Conservation (phyloP, 2,888 invertebrate species). For the Teleiodes luculella region DNA sequence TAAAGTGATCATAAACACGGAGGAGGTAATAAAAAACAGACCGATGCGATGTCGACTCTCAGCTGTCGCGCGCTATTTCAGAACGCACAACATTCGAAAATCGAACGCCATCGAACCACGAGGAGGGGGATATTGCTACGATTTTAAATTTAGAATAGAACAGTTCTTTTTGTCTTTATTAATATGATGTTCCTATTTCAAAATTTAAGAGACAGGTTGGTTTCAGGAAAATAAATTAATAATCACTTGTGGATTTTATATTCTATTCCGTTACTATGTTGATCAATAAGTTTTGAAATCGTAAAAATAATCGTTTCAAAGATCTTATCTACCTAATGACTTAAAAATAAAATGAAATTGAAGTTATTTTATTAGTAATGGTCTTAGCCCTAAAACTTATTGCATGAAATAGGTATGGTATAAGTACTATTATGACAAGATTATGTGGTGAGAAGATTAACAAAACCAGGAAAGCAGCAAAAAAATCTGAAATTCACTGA, state of each 20-base stretch:
- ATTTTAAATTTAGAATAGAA: slow-evolving; percentile 66
- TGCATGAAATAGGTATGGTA: no score
- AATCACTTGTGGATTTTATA: no score
- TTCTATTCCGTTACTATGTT: no score
- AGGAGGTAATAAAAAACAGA: slow-evolving; percentile 73
- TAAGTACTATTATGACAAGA: no score
- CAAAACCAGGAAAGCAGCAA: not conserved
- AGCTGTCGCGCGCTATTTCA: slow-evolving; percentile 77
- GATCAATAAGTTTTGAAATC: no score
- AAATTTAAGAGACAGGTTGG: slow-evolving; percentile 24
- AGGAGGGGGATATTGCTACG: slow-evolving; percentile 57
- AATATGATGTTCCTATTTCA: slow-evolving; percentile 30
- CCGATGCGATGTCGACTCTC: slow-evolving; percentile 71
- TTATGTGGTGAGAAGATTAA: no score
- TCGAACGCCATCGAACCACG: slow-evolving; percentile 71
- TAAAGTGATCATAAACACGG: slow-evolving; percentile 77
- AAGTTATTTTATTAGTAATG: no score
- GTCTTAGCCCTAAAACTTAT: no score
- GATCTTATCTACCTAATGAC: no score
- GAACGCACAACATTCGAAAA: slow-evolving; percentile 67
- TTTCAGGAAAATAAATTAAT: not conserved
- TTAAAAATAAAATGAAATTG: no score
- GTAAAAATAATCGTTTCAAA: no score
- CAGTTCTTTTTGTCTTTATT: slow-evolving; percentile 44
- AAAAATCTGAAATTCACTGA: slow-evolving; percentile 10